Conservation (phyloP, 2,113 vertebrate genomes). For the Anhinga rufa region DNA sequence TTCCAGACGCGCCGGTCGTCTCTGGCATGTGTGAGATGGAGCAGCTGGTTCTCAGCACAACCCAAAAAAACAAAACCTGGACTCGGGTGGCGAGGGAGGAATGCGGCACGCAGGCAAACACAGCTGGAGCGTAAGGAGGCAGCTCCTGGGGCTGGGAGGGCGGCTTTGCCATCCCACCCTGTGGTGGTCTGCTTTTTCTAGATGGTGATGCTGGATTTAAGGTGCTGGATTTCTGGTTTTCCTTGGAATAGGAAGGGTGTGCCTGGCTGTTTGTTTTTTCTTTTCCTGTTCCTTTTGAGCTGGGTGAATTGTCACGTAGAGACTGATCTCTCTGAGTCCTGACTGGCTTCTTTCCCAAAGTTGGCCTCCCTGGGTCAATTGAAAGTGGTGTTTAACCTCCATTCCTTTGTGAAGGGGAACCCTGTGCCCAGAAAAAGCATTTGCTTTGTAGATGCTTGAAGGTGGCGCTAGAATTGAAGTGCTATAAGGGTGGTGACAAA, state of each 20-base stretch:
- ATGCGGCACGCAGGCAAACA: not conserved
- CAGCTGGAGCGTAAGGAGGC: not conserved
- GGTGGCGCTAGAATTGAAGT: not conserved
- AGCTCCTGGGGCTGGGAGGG: not conserved
- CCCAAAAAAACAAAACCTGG: constrained; percentile 6
- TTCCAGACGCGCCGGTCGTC: not conserved
- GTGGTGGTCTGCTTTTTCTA: not conserved
- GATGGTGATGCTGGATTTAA: not conserved
- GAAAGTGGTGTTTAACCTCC: not conserved
- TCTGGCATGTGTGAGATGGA: constrained; percentile 16
- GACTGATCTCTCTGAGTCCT: not conserved
- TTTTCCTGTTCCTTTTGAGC: not conserved
- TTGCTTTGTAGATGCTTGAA: not conserved
- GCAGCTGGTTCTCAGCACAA: constrained; percentile 28
- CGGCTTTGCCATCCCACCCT: not conserved
- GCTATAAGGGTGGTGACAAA: not conserved
- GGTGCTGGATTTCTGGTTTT: not conserved
- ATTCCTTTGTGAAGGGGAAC: not conserved
- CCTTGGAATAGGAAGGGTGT: not conserved
- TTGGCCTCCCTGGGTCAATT: not conserved
- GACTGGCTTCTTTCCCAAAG: not conserved
- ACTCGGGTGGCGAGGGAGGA: not conserved
- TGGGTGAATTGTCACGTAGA: not conserved
- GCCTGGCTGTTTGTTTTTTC: not conserved
- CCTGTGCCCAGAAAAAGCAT: not conserved